phyloP scores from a whole-genome alignment of 2,113 vertebrate genomes.

The Gobio gobio region DNA sequence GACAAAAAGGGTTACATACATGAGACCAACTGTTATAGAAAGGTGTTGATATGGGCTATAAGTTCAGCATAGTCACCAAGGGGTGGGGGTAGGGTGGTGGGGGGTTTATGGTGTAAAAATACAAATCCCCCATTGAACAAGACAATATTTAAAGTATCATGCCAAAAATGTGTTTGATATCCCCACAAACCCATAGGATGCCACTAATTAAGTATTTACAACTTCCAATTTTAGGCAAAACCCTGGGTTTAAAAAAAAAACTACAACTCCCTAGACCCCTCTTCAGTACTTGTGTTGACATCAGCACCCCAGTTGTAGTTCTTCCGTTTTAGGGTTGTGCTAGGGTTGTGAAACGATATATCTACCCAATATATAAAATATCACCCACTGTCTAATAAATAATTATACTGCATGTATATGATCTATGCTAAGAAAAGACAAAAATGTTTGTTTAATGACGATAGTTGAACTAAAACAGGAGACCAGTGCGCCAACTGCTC shows the following conservation, averaged over 20 bases:
- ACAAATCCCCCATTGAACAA: background rate
- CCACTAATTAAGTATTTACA: constrained; percentile 3
- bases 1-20: constrained; percentile 8
- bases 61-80: constrained; percentile 1
- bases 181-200: background rate
- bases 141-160: constrained; percentile 7
- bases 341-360: background rate
- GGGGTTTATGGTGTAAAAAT: background rate
- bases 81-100: background rate
- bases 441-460: background rate
- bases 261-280: constrained; percentile 12
- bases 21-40: constrained; percentile 7
- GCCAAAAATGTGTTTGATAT: constrained; percentile 10
- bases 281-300: background rate
- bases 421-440: background rate
- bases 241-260: background rate
- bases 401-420: background rate
- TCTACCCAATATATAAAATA: background rate
- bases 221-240: constrained; percentile 8
- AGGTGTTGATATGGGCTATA: background rate
- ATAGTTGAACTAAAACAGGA: background rate
- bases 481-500: constrained; percentile 3
- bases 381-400: background rate
- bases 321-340: background rate
- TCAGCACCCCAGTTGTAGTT: background rate